phyloP scores from a whole-genome alignment of 1,140 invertebrate species.

The Oncopodura yosiiana region DNA sequence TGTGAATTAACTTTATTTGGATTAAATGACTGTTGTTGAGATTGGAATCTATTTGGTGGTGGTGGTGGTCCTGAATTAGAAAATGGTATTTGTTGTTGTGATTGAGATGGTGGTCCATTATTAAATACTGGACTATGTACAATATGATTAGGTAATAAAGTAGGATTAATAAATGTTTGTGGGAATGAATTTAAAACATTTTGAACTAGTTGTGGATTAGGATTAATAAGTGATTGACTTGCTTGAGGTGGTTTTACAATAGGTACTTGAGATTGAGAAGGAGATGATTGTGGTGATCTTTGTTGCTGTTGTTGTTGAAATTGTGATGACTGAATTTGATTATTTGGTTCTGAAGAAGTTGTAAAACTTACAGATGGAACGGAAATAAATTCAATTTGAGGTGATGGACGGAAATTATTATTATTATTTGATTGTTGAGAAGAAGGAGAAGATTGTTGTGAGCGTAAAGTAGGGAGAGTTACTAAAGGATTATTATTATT shows the following conservation, averaged over 20 bases:
- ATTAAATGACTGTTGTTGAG: not conserved
- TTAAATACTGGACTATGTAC: not conserved
- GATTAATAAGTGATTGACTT: constrained; percentile 5
- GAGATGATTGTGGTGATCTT: no score
- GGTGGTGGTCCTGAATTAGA: not conserved
- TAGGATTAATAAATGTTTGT: constrained; percentile 2
- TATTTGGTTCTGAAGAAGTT: no score
- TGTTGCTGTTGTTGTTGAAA: not conserved
- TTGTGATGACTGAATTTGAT: no score
- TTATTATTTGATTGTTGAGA: no score
- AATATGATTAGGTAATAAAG: not conserved
- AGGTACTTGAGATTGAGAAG: no score
- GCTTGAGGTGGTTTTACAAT: constrained; percentile 1
- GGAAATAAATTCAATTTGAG: no score
- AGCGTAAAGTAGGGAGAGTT: no score
- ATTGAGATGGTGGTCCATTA: not conserved
- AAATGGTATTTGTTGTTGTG: no score
- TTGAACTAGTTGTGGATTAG: not conserved
- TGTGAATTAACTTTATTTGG: not conserved
- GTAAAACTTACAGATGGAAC: no score
- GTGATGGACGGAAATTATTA: no score
- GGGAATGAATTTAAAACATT: constrained; percentile 2
- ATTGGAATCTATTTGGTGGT: not conserved
- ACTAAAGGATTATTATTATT: no score
- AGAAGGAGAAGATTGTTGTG: no score